phyloP scores from a whole-genome alignment of 2,797 vertebrate genomes.

The Hippocampus kuda region DNA sequence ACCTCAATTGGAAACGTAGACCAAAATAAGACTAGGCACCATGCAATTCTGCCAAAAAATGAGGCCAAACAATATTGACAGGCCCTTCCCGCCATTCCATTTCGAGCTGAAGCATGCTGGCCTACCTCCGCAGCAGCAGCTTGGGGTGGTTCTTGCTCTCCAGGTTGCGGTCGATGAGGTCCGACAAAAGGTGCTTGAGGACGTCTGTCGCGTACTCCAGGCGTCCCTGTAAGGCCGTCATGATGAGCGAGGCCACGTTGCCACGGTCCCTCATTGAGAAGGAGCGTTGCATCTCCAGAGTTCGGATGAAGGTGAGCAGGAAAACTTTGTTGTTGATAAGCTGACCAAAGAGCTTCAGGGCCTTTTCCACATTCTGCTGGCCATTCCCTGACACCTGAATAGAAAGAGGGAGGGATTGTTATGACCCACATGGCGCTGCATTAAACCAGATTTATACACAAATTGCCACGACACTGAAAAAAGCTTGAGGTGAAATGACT shows the following conservation, averaged over 20 bases:
- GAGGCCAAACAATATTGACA: neutral
- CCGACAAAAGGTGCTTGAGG: conserved; percentile 90
- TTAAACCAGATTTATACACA: neutral
- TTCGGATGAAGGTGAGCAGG: conserved; percentile 93
- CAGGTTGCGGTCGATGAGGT: conserved; percentile 96
- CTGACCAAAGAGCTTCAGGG: conserved; percentile 91
- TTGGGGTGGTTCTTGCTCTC: conserved; percentile 99
- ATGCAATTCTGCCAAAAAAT: neutral
- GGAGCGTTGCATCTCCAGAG: conserved; percentile 87
- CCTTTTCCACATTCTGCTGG: conserved; percentile 92
- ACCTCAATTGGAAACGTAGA: neutral
- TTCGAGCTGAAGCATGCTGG: neutral
- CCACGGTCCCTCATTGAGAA: conserved; percentile 97
- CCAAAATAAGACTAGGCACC: neutral
- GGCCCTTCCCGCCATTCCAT: neutral
- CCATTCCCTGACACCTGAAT: conserved; percentile 88
- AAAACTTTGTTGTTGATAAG: conserved; percentile 99
- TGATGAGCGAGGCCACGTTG: conserved; percentile 96
- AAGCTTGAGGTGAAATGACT: too few relatives aligned
- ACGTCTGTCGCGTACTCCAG: conserved; percentile 95
- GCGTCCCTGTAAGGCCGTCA: conserved; percentile 89
- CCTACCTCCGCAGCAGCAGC: conserved; percentile 86
- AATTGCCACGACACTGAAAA: neutral
- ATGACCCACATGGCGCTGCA: neutral
- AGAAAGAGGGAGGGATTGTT: neutral